Evolutionary conservation across 1,140 invertebrate species (phyloP), one percentile per base, ranked within the genome.

Genomic region (Diorhabda carinulata): DNA sequence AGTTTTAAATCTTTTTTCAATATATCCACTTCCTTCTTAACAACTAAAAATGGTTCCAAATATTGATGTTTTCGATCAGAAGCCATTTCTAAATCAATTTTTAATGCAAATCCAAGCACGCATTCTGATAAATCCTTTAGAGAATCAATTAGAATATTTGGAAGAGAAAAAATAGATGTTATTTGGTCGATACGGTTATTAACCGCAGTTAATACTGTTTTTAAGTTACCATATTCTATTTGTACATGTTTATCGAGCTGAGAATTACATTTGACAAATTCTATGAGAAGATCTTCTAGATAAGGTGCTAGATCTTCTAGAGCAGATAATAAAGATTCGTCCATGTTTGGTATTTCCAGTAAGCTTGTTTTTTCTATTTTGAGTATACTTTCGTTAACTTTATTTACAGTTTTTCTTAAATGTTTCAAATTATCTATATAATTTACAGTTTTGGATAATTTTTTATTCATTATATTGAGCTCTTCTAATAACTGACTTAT

Each of bases 181-280:
- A 62, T 62, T 3, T 6, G 5, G 8, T 74, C 71, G 4, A 72
- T 57, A 45, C 62, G 52, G 7, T 63, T 66, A 43, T 64, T 69
- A 3, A 72, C 41, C 10, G 10, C 64, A 43, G 9, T 69, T 43
- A 65, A 62, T 44, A 44, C 57, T 61, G 69, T 43, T 47, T 10
- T 69, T 5, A 59, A 69, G 7, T 58, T 57, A 41, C 9, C 10
- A 41, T 67, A 69, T 8, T 69, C n/a, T 8, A n/a, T 52, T 8
- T 6, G 6, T 52, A 8, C 47, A 3, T 52, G 47, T 66, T 66
- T 67, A 9, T 73, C 65, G 4, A 61, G 0, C 45, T 66, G 9
- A 56, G 72, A 71, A 57, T 71, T 74, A 0, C 71, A 44, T 66
- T 74, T 74, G 2, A 74, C 72, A 41, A 58, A 60, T 57, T 74